Base-by-base conservation (phyloP, 1,140 invertebrate genomes). In the Zelostemma sp. region DNA sequence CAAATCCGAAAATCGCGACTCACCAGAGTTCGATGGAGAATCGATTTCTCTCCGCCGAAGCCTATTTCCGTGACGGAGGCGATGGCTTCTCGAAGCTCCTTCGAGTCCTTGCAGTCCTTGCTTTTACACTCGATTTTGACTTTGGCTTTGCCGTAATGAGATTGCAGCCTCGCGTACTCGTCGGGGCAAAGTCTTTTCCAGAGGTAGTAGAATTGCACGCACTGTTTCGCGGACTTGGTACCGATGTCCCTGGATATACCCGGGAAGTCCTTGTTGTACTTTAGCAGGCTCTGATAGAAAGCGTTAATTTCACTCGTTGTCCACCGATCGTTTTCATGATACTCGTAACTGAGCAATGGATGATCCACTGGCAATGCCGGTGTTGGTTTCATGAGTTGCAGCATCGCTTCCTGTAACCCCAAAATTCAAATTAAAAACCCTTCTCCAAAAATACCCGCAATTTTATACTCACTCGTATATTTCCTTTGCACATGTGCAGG, bases 191-290 rank as follows among this genome's bases (percentile, higher is more conserved):
- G 90, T 85, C 97, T 97, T 86, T 99, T 99, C 97, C 97, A 99
- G 72, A 98, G 90, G 82, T 99, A 99, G 85, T 99, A 99, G 86
- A 99, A 98, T 86, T 97, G 95, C 72, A 99, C 89, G 87, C 97
- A 99, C 78, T 99, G 95, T 78, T 95, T 97, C 2, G 92, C 91
- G 43, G 92, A 90, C 88, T 99, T 99, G 16, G 91, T 93, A 74
- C 89, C 89, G 75, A 98, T 94, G 86, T 96, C 93, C 76, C 91
- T 89, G 6, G 96, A 88, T 80, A 99, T 94, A 77, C 88, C 90
- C 74, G 88, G 90, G 86, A 99, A 99, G 85, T 99, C 95, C 81
- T 99, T 99, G 81, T 97, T 96, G 84, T 92, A 91, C 79, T 94
- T 95, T 63, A 94, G 87, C 45, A 99, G 88, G 18, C 92, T 94